Evolutionary conservation across 1,140 invertebrate species (phyloP), one percentile per base, ranked within the genome.

Genomic region (Brevipalpus yothersi): DNA sequence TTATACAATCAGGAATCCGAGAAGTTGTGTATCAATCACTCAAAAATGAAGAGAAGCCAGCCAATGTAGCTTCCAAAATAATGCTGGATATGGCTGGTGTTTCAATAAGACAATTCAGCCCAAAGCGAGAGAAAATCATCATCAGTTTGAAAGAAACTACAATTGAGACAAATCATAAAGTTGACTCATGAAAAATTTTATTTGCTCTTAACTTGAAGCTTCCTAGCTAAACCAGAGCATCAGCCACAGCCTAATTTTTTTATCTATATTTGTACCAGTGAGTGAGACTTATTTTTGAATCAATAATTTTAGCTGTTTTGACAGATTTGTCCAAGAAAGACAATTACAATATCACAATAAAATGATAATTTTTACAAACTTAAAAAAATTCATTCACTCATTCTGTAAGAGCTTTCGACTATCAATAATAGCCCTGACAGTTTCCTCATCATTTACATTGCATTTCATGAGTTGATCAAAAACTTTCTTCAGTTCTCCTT

Each of bases 1-100:
- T 96, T n/a, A 91, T 95, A 67, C 92, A 95, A 40, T 58, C 86
- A n/a, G 84, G 87, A 4, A 89, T 95, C 13, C 80, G 73, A 61
- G 73, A 81, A 68, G 75, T 91, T 4, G 70, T 86, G 12, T 95
- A 86, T 69, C 71, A 86, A 62, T 83, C 80, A 0, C 82, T 90
- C 71, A 88, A 91, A 68, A 76, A 88, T 70, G 70, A 71, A 3
- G 64, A 80, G 0, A 85, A 85, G 68, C 62, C 70, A 2, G 71
- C 72, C 53, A 83, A 81, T 47, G 62, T 63, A 53, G 88, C 88
- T 49, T 58, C 8, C 79, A 88, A 0, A 83, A 80, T 68, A 76
- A 21, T 61, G 31, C 13, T 53, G 13, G 56, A 58, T 39, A 57
- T 57, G 56, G 39, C 56, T 10, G n/a, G 40, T 39, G 43, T 58